Percentiles rank a stretch among this genome's conserved stretches.
Conservation (phyloP, 2,113 vertebrate species). For the Daboia siamensis region DNA sequence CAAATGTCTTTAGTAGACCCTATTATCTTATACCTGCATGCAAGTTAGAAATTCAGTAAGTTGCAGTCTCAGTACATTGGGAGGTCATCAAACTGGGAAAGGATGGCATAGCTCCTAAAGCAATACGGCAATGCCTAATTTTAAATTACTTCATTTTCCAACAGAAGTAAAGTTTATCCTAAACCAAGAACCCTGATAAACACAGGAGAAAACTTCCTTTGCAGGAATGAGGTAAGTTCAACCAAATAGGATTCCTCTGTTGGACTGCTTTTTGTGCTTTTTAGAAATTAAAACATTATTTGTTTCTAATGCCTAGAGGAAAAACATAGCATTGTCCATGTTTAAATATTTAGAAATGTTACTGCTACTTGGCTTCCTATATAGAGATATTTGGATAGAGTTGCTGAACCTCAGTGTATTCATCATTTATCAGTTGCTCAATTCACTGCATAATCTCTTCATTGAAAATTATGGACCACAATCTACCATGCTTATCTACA, state of each 20-base stretch:
- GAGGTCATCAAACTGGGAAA: background rate
- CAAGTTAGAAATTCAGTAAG: background rate
- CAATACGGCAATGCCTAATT: background rate
- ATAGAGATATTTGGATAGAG: background rate
- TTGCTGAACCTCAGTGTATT: background rate
- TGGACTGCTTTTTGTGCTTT: background rate
- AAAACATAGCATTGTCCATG: background rate
- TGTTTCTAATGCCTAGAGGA: background rate
- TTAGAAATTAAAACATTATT: background rate
- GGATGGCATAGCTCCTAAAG: background rate
- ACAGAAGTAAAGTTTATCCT: background rate
- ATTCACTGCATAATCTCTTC: background rate
- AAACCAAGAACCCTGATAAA: background rate
- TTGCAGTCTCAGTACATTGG: background rate
- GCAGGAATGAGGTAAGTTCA: conserved; percentile 28
- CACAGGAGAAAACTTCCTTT: background rate
- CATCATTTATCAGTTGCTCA: background rate
- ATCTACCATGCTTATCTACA: background rate
- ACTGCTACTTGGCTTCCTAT: background rate
- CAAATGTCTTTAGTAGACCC: background rate
- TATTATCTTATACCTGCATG: background rate
- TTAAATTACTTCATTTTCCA: background rate
- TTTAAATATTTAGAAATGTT: background rate
- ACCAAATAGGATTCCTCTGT: background rate
- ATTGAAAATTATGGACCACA: background rate